Evolutionary conservation across 1,140 invertebrate species (phyloP), one percentile per base, ranked within the genome.

Genomic region (Sinonovacula constricta): DNA sequence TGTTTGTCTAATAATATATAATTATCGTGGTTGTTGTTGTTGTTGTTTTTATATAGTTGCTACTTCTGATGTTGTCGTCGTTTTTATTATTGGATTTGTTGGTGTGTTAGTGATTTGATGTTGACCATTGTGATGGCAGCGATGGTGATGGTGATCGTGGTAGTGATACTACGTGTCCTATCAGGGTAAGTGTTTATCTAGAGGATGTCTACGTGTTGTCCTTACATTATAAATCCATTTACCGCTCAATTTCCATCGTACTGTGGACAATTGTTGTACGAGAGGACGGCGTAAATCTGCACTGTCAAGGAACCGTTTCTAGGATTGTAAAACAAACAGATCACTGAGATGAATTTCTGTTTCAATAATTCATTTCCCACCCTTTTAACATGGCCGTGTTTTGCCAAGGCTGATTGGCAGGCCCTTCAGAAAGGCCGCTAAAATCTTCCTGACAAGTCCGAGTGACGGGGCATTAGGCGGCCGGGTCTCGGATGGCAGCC

Each of bases 291-390:
- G 57, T 60, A 28, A 60, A 60, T 22, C 30, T 63, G 30, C 60
- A 7, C 3, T 63, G 60, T 63, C 60, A 36, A 33, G 34, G 30
- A 63, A 33, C 22, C 30, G 60, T 33, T 4, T 26, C 3, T 26
- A 45, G 45, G 69, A 36, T 71, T 71, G 56, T 51, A 57, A 54
- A 57, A 26, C 18, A 71, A 71, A 71, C 69, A 71, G 69, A 71
- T 71, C 56, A 39, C 34, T 60, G 45, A 39, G 69, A 60, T 71
- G 56, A 59, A 39, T n/a, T 62, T 33, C 56, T 49, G 28, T 39
- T 71, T 71, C 26, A 45, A 54, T 54, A 71, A 31, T 71, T 39
- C 36, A 36, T 57, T 26, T 7, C 24, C 69, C 69, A 51, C 69
- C 69, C 57, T 18, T 18, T 71, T 33, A 71, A 59, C 69, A 71